A percentile compares a stretch with the other conserved stretches of the same genome.
Evolutionary conservation across 2,113 vertebrate genomes (phyloP).

Genomic region (Columba livia): DNA sequence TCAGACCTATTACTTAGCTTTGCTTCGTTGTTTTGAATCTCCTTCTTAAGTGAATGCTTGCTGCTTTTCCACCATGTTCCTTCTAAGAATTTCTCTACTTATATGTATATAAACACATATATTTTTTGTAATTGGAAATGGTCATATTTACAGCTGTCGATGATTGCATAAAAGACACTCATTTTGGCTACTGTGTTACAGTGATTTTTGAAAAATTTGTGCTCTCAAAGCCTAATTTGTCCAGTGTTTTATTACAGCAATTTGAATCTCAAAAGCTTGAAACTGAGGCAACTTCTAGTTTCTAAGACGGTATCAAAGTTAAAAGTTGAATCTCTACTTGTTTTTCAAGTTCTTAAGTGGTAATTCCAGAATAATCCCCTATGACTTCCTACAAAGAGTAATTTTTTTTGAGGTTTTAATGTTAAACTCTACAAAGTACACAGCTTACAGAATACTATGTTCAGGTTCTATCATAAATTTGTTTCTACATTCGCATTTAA

Average conservation of each 20-base stretch:
- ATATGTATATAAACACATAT: too few species aligned
- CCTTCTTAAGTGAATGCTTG: not conserved
- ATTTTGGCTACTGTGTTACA: not conserved
- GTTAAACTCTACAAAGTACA: not conserved
- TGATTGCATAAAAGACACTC: not conserved
- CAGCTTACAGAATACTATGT: constrained; percentile 7
- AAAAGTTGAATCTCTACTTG: not conserved
- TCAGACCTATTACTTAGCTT: not conserved
- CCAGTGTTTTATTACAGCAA: not conserved
- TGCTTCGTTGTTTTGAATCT: not conserved
- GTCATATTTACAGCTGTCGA: not conserved
- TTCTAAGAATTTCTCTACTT: not conserved
- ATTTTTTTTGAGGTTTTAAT: constrained; percentile 55
- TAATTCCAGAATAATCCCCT: not conserved
- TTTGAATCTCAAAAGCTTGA: not conserved
- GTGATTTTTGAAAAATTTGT: not conserved
- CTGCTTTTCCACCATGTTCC: fast-evolving
- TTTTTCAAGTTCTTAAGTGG: not conserved
- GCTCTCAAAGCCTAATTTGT: not conserved
- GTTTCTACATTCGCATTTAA: not conserved
- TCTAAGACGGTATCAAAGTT: not conserved
- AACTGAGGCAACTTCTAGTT: not conserved
- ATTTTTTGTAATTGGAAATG: not conserved
- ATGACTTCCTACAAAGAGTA: not conserved
- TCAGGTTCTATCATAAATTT: constrained; percentile 29